These are phyloP conservation scores for Seriola aureovittata DNA, from an alignment of 2,113 vertebrate species.

Conservation along the genomic window DNA sequence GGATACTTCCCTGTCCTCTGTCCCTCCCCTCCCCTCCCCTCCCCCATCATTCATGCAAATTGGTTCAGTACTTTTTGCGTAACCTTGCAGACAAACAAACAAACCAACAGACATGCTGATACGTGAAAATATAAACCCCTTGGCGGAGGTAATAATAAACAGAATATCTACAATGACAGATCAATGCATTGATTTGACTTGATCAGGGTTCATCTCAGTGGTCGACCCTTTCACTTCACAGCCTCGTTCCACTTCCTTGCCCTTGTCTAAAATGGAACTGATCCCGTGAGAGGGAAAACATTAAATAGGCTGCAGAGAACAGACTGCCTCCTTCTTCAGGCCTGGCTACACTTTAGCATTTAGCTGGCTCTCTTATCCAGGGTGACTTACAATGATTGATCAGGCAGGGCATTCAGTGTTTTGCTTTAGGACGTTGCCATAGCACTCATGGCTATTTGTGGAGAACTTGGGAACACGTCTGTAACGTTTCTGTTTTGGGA, in stretches of 20 bases:
- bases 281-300: constrained; percentile 50
- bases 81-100: too few relatives aligned
- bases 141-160: neutral
- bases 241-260: constrained; percentile 36
- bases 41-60: too few relatives aligned
- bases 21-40: too few relatives aligned
- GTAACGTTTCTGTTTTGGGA: constrained; percentile 26
- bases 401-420: constrained; percentile 6
- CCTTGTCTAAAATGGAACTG: constrained; percentile 75
- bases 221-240: constrained; percentile 12
- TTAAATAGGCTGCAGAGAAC: constrained; percentile 51
- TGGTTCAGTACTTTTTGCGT: too few relatives aligned
- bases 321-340: constrained; percentile 30
- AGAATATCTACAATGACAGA: neutral
- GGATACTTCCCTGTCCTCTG: too few relatives aligned
- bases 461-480: constrained; percentile 19
- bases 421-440: constrained; percentile 15
- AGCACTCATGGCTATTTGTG: constrained; percentile 27
- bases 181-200: neutral
- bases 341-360: constrained; percentile 26
- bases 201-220: constrained; percentile 13
- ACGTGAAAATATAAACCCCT: too few relatives aligned
- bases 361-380: constrained; percentile 29
- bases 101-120: too few relatives aligned
- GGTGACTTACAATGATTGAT: constrained; percentile 42